These are phyloP conservation scores for Macrosteles quadrilineatus DNA, from an alignment of 1,140 invertebrate genomes.

Conservation along the genomic window DNA sequence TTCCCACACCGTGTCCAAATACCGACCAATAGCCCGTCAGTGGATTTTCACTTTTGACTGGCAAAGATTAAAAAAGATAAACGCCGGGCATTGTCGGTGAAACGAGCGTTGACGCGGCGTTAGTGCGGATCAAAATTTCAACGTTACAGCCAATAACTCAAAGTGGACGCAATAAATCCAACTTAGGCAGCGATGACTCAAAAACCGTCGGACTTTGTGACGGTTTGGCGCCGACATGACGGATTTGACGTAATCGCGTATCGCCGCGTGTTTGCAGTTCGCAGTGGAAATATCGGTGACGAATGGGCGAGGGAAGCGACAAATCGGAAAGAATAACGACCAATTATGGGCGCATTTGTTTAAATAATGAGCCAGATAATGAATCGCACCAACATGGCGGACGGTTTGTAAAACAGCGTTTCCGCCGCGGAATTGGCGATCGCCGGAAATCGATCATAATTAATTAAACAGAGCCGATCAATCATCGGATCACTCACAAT, in stretches of 20 bases:
- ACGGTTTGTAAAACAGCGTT: constrained; percentile 14
- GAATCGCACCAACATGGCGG: constrained; percentile 24
- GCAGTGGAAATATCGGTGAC: not conserved
- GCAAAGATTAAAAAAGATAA: constrained; percentile 25
- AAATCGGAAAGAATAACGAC: constrained; percentile 27
- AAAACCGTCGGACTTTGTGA: constrained; percentile 2
- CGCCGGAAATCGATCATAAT: constrained; percentile 34
- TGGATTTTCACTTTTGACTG: constrained; percentile 12
- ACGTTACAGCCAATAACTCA: constrained; percentile 18
- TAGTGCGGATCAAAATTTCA: constrained; percentile 22
- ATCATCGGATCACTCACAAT: constrained; percentile 29
- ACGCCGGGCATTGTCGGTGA: not conserved
- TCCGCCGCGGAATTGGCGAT: constrained; percentile 15
- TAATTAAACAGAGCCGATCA: constrained; percentile 33
- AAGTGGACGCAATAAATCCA: constrained; percentile 5
- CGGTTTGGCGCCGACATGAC: not conserved
- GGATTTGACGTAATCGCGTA: constrained; percentile 7
- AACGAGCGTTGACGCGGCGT: constrained; percentile 1
- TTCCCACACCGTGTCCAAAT: too few species aligned
- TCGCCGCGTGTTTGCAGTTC: not conserved
- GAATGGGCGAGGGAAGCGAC: constrained; percentile 9
- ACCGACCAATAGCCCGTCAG: too few species aligned
- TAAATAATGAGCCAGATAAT: constrained; percentile 23
- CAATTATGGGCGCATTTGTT: constrained; percentile 25
- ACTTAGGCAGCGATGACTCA: constrained; percentile 17